Percentiles rank a stretch among this genome's conserved stretches.
Conservation (phyloP, 1,140 invertebrate genomes). For the Cyphomyrmex costatus region DNA sequence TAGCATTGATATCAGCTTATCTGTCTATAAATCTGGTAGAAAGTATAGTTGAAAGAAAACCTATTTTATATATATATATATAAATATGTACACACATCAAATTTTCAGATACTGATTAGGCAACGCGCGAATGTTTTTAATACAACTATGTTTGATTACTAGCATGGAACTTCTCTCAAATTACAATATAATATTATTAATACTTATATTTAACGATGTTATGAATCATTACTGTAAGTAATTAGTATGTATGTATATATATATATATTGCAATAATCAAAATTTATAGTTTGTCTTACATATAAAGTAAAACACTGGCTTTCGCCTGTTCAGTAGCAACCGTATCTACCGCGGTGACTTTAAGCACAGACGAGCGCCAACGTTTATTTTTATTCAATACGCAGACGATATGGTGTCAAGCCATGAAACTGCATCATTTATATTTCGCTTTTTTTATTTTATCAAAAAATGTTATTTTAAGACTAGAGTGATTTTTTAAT, state of each 20-base stretch:
- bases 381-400: background rate
- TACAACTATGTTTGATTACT: background rate
- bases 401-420: background rate
- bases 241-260: no score
- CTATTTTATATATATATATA: background rate
- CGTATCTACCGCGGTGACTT: constrained; percentile 30
- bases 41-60: background rate
- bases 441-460: background rate
- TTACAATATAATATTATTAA: no score
- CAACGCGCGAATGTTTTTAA: constrained; percentile 11
- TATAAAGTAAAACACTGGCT: background rate
- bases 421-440: background rate
- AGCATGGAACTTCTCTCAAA: background rate
- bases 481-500: background rate
- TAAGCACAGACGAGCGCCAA: background rate
- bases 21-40: constrained; percentile 3
- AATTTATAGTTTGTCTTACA: background rate
- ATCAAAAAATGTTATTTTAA: background rate
- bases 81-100: no score
- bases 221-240: no score
- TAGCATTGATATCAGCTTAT: background rate
- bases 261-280: no score
- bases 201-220: background rate
- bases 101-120: background rate
- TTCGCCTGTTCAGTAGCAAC: constrained; percentile 32